Evolutionary conservation across 2,888 invertebrate genomes (phyloP).

Genomic region (Amiota minor): DNA sequence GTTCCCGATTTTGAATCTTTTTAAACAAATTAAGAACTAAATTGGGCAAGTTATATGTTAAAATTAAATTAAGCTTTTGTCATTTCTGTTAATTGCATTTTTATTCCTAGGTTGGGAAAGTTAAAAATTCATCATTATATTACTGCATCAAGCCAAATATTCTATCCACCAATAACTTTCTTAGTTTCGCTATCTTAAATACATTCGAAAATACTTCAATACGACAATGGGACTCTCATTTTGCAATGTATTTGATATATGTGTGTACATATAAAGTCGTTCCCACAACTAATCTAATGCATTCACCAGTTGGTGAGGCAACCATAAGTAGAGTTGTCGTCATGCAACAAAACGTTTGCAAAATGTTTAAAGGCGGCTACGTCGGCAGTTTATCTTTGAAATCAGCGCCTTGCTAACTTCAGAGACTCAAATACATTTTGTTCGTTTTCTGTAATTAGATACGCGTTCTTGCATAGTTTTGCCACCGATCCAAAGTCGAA

Average conservation of each 20-base stretch:
- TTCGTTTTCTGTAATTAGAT: slow-evolving; percentile 22
- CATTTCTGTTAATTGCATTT: too few species aligned
- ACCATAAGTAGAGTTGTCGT: too few species aligned
- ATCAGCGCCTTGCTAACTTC: slow-evolving; percentile 3
- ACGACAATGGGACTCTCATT: not conserved
- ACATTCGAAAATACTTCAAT: not conserved
- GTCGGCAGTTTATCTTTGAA: slow-evolving; percentile 25
- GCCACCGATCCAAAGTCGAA: not conserved
- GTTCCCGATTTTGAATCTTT: too few species aligned
- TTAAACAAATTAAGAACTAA: too few species aligned
- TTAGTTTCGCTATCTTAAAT: not conserved
- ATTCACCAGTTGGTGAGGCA: too few species aligned
- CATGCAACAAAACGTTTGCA: too few species aligned
- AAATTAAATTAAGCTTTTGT: too few species aligned
- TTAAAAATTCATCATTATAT: too few species aligned
- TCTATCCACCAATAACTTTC: too few species aligned
- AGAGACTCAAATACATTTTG: not conserved
- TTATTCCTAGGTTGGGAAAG: too few species aligned
- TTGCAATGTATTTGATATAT: not conserved
- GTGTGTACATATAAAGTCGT: not conserved
- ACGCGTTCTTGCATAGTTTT: slow-evolving; percentile 5
- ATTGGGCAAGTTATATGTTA: too few species aligned
- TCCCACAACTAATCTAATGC: slow-evolving; percentile 2
- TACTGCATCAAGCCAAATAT: too few species aligned
- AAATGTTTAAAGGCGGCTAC: not conserved